Base-by-base conservation (phyloP, 2,113 vertebrate genomes). In the Origma solitaria region DNA sequence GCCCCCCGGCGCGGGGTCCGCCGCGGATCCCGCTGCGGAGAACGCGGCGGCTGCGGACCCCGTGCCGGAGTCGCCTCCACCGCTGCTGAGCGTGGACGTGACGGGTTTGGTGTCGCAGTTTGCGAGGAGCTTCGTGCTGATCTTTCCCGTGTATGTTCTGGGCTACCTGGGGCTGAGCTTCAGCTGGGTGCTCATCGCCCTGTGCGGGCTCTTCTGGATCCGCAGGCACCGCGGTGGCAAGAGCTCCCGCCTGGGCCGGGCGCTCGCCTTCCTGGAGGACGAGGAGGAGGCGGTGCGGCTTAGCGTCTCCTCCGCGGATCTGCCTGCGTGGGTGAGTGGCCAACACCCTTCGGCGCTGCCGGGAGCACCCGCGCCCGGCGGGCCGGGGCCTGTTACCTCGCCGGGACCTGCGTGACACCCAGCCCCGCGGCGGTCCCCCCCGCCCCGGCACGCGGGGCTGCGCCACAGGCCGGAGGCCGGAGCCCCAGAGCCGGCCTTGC, bases 101-200 rank as follows among this genome's bases (percentile, higher is more conserved):
- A 96, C 98, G 21, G 98, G 98, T 40, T 97, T 99, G 97, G 98
- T 98, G 97, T 97, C 98, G 71, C 98, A 98, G 95, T 99, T 99
- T 44, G 98, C 98, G 73, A 98, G 99, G 97, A 98, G 98, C 44
- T 99, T 99, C 71, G 98, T 98, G 64, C 70, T 99, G 76, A 97
- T 99, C 65, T 98, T 99, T 76, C 99, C 99, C 1, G 98, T 99
- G 73, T 99, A 99, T 37, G 44, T 98, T 50, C 84, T 99, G 94
- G 99, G 99, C 60, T 99, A 99, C 96, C 98, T 99, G 70, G 99
- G 98, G 88, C 98, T 99, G 97, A 99, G 99, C 95, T 99, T 99
- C 97, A 99, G 99, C 95, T 99, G 99, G 99, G 98, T 99, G 19
- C 98, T 99, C 69, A 97, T 99, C 58, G 99, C 98, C 15, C 98